Conservation (phyloP, 2,888 invertebrate species). For the Drosophila conformis region DNA sequence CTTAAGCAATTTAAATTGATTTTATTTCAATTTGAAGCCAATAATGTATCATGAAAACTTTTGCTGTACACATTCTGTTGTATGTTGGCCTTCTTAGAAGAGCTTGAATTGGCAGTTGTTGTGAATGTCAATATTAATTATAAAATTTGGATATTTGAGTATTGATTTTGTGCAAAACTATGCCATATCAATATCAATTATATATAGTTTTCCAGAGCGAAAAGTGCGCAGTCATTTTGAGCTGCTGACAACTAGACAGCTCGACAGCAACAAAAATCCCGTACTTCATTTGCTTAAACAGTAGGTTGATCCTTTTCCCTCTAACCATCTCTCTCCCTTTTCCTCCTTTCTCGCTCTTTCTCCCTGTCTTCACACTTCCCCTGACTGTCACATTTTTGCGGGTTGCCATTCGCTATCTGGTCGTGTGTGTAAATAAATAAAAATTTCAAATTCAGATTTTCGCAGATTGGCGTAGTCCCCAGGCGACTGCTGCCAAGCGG, state of each 20-base stretch:
- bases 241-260: slow-evolving; percentile 35
- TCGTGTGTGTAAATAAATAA: slow-evolving; percentile 71
- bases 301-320: slow-evolving; percentile 34
- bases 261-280: slow-evolving; percentile 25
- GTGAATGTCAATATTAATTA: slow-evolving; percentile 59
- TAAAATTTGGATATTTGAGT: slow-evolving; percentile 20
- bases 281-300: slow-evolving; percentile 76
- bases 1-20: not conserved
- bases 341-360: not conserved
- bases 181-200: slow-evolving; percentile 57
- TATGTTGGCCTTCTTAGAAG: slow-evolving; percentile 31
- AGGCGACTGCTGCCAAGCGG: slow-evolving; percentile 18
- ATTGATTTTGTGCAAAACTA: slow-evolving; percentile 21
- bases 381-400: slow-evolving; percentile 16
- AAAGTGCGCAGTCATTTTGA: slow-evolving; percentile 48
- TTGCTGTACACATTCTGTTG: not conserved
- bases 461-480: slow-evolving; percentile 69
- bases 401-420: slow-evolving; percentile 16
- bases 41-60: not conserved
- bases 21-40: not conserved
- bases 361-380: slow-evolving; percentile 12
- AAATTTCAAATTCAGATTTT: slow-evolving; percentile 74
- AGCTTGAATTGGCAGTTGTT: slow-evolving; percentile 13
- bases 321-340: not conserved
- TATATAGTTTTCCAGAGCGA: slow-evolving; percentile 13